Percentiles rank a stretch among this genome's conserved stretches.
Conservation (phyloP, 64 coral and sea anemone genomes). For the Stichodactyla mertensii region DNA sequence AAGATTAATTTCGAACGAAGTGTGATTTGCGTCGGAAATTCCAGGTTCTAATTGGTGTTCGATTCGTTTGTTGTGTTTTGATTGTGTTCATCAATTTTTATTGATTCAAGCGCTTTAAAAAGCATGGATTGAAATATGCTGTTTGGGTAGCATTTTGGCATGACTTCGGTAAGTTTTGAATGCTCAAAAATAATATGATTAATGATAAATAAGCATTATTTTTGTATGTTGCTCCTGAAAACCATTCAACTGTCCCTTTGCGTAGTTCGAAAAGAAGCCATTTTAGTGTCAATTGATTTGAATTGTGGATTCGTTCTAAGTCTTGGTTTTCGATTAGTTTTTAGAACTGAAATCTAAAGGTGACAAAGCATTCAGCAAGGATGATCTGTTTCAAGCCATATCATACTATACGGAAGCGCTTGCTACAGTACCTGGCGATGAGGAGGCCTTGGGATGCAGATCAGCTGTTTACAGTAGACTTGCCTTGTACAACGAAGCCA, state of each 20-base stretch:
- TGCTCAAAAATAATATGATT: neutral
- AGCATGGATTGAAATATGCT: neutral
- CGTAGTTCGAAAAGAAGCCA: neutral
- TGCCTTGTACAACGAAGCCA: conserved; percentile 70
- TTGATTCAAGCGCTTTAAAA: neutral
- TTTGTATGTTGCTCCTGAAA: neutral
- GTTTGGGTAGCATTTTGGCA: neutral
- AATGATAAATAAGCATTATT: neutral
- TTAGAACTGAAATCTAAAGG: conserved; percentile 51
- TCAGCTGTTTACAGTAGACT: conserved; percentile 72
- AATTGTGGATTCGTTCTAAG: neutral
- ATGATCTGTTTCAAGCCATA: conserved; percentile 64
- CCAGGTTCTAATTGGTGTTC: neutral
- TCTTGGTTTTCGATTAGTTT: conserved; percentile 44
- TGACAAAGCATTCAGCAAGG: conserved; percentile 41
- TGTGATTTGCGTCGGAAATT: neutral
- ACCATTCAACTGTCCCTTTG: neutral
- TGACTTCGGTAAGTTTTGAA: neutral
- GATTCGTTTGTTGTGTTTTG: neutral
- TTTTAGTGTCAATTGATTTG: neutral
- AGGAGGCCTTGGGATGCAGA: conserved; percentile 65
- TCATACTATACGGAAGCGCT: conserved; percentile 70
- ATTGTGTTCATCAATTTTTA: neutral
- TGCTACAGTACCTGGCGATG: conserved; percentile 35
- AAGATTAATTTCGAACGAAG: neutral